Base-by-base conservation (phyloP, 2,888 invertebrate species). In the Drosophila anomelani region DNA sequence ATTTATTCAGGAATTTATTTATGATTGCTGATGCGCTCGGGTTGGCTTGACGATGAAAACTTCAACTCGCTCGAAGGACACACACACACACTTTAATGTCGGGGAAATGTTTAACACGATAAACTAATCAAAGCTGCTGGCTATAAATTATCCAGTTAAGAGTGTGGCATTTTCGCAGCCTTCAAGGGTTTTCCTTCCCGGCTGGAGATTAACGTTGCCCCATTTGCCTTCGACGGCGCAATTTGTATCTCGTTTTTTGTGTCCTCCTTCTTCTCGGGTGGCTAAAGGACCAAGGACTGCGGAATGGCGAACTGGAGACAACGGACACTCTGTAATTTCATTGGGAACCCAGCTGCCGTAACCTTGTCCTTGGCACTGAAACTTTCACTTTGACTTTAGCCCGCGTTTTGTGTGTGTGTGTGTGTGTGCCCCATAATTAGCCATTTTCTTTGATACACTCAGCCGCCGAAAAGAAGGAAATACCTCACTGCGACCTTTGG, bases 321-420 rank as follows among this genome's bases (percentile, higher is more conserved):
- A 70, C 83, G 81, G 76, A 80, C 77, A 79, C 70, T 85, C 79
- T 79, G 81, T 75, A 83, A 85, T 83, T 85, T 82, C 57, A 77
- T 80, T 85, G 72, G 64, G 58, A 51, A 51, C 58, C 59, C 64
- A 36, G 62, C 29, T 41, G 59, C 63, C 29, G 56, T 57, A 63
- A 63, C 77, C 80, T 81, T 78, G 81, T 41, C 61, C 53, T 71
- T 71, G 77, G 46, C 67, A 79, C 63, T 80, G 79, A 54, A 54
- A 39, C 39, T 34, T 41, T 26, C 43, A 15, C 56, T 43, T 60
- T 43, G 56, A 56, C 60, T 61, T 61, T 56, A 29, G 47, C 59
- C 38, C 53, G 63, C 72, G 70, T 62, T 60, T 51, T 32, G 23
- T 23, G 23, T 23, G 23, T 23, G 23, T 23, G 20, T 20, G 32